A percentile compares a stretch with the other conserved stretches of the same genome.
These are phyloP conservation scores for Xylocopa sonorina DNA, from an alignment of 1,140 invertebrate species.

Conservation along the genomic window DNA sequence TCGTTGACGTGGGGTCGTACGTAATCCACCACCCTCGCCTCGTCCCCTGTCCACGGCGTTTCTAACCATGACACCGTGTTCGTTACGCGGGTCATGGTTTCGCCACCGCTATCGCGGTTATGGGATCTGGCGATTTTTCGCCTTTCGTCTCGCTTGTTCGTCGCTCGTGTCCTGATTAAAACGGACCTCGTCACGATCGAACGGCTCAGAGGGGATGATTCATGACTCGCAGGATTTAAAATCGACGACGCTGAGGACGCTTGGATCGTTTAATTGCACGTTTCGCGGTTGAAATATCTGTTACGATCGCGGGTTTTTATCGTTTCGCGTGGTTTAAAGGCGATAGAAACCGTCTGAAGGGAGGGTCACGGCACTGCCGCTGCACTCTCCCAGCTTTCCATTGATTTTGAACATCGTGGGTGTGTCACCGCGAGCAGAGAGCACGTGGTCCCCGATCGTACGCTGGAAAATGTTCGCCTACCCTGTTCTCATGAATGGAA, in stretches of 20 bases:
- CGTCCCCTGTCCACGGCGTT: conserved; percentile 33
- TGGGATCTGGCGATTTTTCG: background rate
- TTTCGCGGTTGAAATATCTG: too few species aligned
- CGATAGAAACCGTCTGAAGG: conserved; percentile 3
- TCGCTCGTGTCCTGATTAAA: background rate
- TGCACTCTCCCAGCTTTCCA: conserved; percentile 32
- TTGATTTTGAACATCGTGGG: conserved; percentile 60
- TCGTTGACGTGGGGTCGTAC: conserved; percentile 52
- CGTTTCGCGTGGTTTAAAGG: background rate
- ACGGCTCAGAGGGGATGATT: background rate
- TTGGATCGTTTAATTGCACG: background rate
- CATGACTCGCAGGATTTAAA: background rate
- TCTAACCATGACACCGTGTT: conserved; percentile 23
- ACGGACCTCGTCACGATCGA: background rate
- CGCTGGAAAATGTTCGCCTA: background rate
- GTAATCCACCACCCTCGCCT: conserved; percentile 29
- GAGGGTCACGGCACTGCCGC: conserved; percentile 17
- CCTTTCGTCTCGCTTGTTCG: background rate
- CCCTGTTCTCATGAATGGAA: background rate
- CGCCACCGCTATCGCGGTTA: conserved; percentile 1
- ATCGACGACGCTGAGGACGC: background rate
- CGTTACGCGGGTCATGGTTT: conserved; percentile 48
- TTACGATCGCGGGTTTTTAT: background rate
- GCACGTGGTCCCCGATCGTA: conserved; percentile 45
- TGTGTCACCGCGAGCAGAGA: conserved; percentile 56